Percentiles rank a stretch among this genome's conserved stretches.
These are phyloP conservation scores for Mesaphorura yosii DNA, from an alignment of 1,140 invertebrate species.

Conservation along the genomic window DNA sequence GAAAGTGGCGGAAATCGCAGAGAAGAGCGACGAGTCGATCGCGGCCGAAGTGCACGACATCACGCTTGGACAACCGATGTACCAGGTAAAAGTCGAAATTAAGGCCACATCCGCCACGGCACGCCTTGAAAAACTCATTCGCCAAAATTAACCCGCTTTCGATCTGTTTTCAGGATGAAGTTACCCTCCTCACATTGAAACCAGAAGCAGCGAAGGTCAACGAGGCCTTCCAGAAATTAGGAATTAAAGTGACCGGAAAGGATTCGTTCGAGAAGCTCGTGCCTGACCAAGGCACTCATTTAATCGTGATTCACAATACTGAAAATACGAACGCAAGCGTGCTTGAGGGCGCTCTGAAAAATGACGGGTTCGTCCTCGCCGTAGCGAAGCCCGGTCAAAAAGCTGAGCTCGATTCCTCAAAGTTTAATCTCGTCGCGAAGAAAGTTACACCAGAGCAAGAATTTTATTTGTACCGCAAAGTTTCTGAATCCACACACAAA, in stretches of 20 bases:
- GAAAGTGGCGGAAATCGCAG: constrained; percentile 60
- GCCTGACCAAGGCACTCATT: constrained; percentile 16
- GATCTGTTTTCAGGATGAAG: constrained; percentile 7
- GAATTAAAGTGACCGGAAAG: constrained; percentile 18
- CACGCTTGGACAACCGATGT: constrained; percentile 21
- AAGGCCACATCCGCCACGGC: not conserved
- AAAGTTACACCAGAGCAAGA: constrained; percentile 19
- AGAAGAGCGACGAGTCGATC: constrained; percentile 6
- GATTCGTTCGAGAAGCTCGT: constrained; percentile 18
- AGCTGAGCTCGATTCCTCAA: not conserved
- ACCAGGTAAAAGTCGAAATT: constrained; percentile 2
- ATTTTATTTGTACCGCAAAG: constrained; percentile 21
- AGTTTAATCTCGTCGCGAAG: constrained; percentile 21
- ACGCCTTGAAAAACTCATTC: not conserved
- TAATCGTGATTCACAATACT: constrained; percentile 17
- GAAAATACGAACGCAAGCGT: not conserved
- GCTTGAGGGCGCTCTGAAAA: constrained; percentile 7
- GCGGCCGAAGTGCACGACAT: constrained; percentile 3
- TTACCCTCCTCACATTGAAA: constrained; percentile 19
- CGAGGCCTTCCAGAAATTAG: constrained; percentile 6
- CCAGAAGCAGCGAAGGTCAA: constrained; percentile 3
- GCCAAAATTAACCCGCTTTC: not conserved
- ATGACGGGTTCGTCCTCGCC: constrained; percentile 12
- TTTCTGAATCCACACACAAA: too few relatives aligned
- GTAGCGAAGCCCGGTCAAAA: not conserved